A percentile compares a stretch with the other conserved stretches of the same genome.
Conservation (phyloP, 2,113 vertebrate species). For the Channa maculata region DNA sequence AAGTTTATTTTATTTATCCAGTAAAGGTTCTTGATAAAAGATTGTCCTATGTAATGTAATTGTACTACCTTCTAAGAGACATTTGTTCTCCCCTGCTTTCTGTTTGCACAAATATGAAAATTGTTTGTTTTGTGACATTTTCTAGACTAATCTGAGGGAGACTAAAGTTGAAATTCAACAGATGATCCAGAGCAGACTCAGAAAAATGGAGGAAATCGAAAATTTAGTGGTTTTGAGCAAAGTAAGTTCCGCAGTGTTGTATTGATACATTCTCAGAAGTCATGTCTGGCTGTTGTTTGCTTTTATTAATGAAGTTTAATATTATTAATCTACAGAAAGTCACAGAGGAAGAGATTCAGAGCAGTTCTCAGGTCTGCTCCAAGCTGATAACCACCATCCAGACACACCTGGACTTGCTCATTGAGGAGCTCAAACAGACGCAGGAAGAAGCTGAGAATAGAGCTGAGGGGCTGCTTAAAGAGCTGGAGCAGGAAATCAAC, state of each 20-base stretch:
- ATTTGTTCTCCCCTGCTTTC: no score
- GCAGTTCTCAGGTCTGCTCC: slow-evolving; percentile 34
- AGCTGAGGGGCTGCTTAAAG: slow-evolving; percentile 31
- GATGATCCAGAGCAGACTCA: slow-evolving; percentile 55
- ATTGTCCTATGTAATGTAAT: no score
- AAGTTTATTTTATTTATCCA: no score
- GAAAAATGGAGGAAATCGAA: slow-evolving; percentile 58
- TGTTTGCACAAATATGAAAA: no score
- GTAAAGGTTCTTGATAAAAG: no score
- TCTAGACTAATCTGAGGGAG: slow-evolving; percentile 30
- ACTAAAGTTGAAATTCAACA: slow-evolving; percentile 38
- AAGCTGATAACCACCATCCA: slow-evolving; percentile 33
- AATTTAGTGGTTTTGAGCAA: slow-evolving; percentile 34
- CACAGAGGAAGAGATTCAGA: slow-evolving; percentile 49
- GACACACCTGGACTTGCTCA: slow-evolving; percentile 31
- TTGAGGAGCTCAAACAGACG: slow-evolving; percentile 43
- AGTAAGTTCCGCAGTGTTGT: slow-evolving; percentile 37
- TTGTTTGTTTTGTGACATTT: not conserved
- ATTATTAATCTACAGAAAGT: slow-evolving; percentile 10
- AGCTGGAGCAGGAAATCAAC: slow-evolving; percentile 59
- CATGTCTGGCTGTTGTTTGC: not conserved
- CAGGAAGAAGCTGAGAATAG: slow-evolving; percentile 40
- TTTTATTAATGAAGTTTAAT: not conserved
- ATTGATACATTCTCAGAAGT: no score
- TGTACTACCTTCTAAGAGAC: no score